A percentile compares a stretch with the other conserved stretches of the same genome.
phyloP scores from a whole-genome alignment of 2,113 vertebrate species.

The Pterophyllum scalare region DNA sequence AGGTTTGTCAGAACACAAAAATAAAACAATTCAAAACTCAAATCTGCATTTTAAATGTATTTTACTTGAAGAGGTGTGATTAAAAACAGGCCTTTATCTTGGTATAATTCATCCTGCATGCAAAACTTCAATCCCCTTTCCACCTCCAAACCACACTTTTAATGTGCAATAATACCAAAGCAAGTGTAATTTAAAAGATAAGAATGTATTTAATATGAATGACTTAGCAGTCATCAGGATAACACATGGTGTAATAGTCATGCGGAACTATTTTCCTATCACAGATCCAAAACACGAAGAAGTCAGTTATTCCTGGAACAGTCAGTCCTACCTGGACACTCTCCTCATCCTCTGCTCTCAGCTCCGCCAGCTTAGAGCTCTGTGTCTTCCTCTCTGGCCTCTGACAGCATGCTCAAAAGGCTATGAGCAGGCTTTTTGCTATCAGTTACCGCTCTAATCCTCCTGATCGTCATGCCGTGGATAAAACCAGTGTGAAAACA shows the following conservation, averaged over 20 bases:
- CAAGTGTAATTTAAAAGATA: not conserved
- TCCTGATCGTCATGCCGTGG: conserved; percentile 81
- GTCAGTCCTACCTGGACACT: conserved; percentile 33
- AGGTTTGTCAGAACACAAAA: not conserved
- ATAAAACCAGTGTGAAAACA: conserved; percentile 78
- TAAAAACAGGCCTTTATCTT: not conserved
- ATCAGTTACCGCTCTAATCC: conserved; percentile 85
- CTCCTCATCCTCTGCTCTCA: not conserved
- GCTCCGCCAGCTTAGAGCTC: not conserved
- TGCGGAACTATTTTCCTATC: not conserved
- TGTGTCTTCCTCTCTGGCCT: not conserved
- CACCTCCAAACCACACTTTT: fast-evolving
- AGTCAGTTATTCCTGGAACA: not conserved
- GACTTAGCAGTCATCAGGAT: not conserved
- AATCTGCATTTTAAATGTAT: not conserved
- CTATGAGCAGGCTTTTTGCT: conserved; percentile 69
- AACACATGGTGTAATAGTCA: fast-evolving
- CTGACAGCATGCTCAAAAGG: conserved; percentile 36
- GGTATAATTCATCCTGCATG: not conserved
- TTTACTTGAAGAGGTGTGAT: not conserved
- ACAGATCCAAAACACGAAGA: not conserved
- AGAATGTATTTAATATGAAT: fast-evolving
- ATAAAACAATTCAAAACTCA: not conserved
- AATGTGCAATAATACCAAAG: not conserved
- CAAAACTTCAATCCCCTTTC: not conserved